Base-by-base conservation (phyloP, 2,888 invertebrate species). In the Bimastos eiseni region DNA sequence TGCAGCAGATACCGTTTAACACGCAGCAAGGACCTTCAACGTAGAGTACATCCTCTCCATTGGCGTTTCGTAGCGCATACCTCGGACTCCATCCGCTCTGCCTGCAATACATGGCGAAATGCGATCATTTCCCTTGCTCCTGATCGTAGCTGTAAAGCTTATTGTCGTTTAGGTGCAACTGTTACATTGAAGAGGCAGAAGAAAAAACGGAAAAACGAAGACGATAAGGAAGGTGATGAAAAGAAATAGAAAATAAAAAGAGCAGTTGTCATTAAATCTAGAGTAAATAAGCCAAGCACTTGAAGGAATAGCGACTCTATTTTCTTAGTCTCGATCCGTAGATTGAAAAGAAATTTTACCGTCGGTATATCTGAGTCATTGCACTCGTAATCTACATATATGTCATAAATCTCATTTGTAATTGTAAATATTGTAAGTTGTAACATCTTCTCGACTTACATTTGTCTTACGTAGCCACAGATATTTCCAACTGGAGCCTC, bases 381-480 rank as follows among this genome's bases (percentile, higher is more conserved):
- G 49, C 24, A 49, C 49, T 49, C 49, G 49, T 49, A 49, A 49
- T 49, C 21, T 41, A 41, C n/a, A n/a, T n/a, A n/a, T 41, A 41
- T 13, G 49, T 49, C 24, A 2, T 49, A 24, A 49, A 24, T 49
- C 24, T 49, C 21, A 70, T 70, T 70, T 30, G 30, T 70, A 70
- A 70, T 4, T 49, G 49, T 49, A 49, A 49, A 41, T 41, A 15
- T 49, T 49, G 70, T 13, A 55, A 30, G 55, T 55, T 55, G 55
- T 55, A 55, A 30, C 8, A 30, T 30, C 3, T 70, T 30, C 70
- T 2, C n/a, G 30, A 70, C 94, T 93, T 92, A 94, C 94, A 92
- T 90, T 91, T 95, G 95, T 91, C 91, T 93, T n/a, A 95, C 93
- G 90, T 93, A 93, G 90, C 95, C 95, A 21, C 94, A 92, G 13